Base-by-base conservation (phyloP, 2,888 invertebrate genomes). In the Protophormia terraenovae region DNA sequence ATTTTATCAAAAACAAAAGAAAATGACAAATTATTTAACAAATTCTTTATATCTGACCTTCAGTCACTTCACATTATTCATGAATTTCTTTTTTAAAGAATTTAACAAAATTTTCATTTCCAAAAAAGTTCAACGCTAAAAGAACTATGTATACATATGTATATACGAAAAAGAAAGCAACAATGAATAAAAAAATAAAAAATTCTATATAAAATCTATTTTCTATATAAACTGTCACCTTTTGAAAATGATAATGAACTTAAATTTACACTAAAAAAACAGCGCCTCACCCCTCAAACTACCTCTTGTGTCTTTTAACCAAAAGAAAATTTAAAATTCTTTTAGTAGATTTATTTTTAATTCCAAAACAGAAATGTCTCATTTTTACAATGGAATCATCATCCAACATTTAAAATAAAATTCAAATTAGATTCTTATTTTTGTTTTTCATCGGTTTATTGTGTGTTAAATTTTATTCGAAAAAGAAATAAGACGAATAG, bases 231-330 rank as follows among this genome's bases (percentile, higher is more conserved):
- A 45, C 27, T 58, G 72, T 73, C 69, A 85, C 82, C 81, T 78
- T 71, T 84, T 10, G 29, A 47, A 77, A 82, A 64, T 78, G 81
- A 85, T 85, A 85, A 82, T 82, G 85, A 85, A 85, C 85, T 85
- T 78, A 72, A 60, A 75, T 32, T 19, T 55, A 66, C 55, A 55
- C 55, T 45, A 24, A 60, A n/a, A n/a, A 73, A 38, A 4, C 10
- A 29, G 2, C 7, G 10, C 58, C 29, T 3, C 16, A n/a, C 1
- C 19, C 5, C 24, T 24, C 16, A 6, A n/a, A 2, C 35, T 67
- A 4, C 22, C 19, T 1, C 32, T 53, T 8, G 16, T 19, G 53
- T 19, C 2, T n/a, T 32, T 27, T 53, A 47, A 5, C 0, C 27
- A 32, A 19, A 24, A 67, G 2, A 60, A 35, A 35, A 35, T 3